Evolutionary conservation across 2,888 invertebrate species (phyloP).

Genomic region (Drosophila cracens): DNA sequence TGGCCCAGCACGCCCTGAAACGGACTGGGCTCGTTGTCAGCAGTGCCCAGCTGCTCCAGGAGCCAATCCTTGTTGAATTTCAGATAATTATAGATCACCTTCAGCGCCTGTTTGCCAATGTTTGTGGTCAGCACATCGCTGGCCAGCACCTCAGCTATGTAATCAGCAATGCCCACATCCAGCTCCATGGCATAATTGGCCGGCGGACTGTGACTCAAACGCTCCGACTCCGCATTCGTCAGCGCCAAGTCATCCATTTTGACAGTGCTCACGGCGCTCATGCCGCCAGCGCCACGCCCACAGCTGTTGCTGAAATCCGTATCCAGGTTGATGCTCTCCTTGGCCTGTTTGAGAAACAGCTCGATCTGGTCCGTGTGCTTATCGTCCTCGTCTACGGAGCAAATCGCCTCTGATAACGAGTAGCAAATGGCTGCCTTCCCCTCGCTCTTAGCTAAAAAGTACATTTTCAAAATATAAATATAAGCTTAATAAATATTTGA

Average conservation of each 20-base stretch:
- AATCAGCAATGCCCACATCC: conserved; percentile 85
- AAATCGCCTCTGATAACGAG: conserved; percentile 91
- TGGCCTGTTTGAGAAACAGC: conserved; percentile 87
- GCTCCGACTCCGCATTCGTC: conserved; percentile 75
- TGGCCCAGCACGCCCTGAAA: conserved; percentile 84
- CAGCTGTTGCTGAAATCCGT: conserved; percentile 58
- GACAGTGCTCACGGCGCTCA: conserved; percentile 82
- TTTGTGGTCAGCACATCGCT: conserved; percentile 88
- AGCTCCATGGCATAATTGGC: conserved; percentile 82
- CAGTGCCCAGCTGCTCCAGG: conserved; percentile 86
- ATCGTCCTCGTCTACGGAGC: conserved; percentile 92
- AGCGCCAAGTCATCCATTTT: conserved; percentile 82
- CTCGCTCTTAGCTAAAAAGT: conserved; percentile 57
- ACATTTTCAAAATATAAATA: background rate
- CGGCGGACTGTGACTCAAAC: conserved; percentile 82
- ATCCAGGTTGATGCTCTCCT: conserved; percentile 85
- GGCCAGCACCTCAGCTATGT: conserved; percentile 86
- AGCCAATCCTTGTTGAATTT: conserved; percentile 90
- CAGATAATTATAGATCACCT: conserved; percentile 88
- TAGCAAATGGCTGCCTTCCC: conserved; percentile 87
- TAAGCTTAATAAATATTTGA: background rate
- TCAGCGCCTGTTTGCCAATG: conserved; percentile 87
- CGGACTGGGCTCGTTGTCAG: conserved; percentile 80
- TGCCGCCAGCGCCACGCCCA: conserved; percentile 64
- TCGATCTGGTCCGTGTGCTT: conserved; percentile 91